Evolutionary conservation across 2,888 invertebrate species (phyloP).

Genomic region (Amorpha juglandis): DNA sequence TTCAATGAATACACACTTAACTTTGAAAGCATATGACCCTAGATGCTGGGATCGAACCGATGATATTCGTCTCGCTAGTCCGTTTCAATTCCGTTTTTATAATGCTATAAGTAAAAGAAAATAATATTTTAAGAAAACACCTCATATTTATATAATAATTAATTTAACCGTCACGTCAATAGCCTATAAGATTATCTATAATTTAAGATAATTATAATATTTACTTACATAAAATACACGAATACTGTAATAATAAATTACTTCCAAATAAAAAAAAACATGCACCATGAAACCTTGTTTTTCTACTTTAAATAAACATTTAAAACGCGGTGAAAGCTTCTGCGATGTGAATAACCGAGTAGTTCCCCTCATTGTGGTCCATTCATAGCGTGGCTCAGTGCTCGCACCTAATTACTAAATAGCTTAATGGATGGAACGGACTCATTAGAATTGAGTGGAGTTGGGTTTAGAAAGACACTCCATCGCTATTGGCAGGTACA

Average conservation of each 20-base stretch:
- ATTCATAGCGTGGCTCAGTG: constrained; percentile 51
- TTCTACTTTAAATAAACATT: constrained; percentile 41
- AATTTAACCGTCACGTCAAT: too few species aligned
- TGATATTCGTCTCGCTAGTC: too few species aligned
- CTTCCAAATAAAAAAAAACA: constrained; percentile 12
- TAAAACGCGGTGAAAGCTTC: constrained; percentile 46
- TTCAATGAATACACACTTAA: too few species aligned
- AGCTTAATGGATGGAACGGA: constrained; percentile 71
- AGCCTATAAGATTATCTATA: too few species aligned
- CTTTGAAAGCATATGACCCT: too few species aligned
- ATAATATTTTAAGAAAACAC: too few species aligned
- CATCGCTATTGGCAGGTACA: constrained; percentile 33
- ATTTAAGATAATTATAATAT: too few species aligned
- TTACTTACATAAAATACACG: too few species aligned
- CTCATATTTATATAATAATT: too few species aligned
- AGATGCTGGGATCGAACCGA: too few species aligned
- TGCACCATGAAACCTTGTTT: constrained; percentile 13
- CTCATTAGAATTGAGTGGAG: constrained; percentile 68
- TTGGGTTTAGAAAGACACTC: constrained; percentile 55
- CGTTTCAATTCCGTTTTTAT: background rate
- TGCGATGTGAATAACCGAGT: constrained; percentile 52
- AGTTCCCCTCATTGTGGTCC: constrained; percentile 56
- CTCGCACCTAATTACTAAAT: constrained; percentile 76
- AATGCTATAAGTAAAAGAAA: too few species aligned
- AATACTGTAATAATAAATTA: too few species aligned